Percentiles rank a stretch among this genome's conserved stretches.
phyloP scores from a whole-genome alignment of 2,113 vertebrate species.

The Grammomys surdaster region DNA sequence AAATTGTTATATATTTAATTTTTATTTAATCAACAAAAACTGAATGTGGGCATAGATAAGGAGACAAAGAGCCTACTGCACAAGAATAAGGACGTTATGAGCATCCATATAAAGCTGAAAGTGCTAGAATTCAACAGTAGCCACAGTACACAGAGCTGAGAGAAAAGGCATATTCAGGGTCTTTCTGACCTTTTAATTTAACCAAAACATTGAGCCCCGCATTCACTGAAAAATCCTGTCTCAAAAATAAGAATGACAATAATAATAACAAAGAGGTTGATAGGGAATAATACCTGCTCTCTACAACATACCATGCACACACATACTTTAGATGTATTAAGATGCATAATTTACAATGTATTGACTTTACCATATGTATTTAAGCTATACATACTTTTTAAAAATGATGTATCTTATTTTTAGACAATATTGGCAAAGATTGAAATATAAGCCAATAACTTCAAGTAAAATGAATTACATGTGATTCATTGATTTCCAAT shows the following conservation, averaged over 20 bases:
- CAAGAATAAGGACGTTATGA: not conserved
- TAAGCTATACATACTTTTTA: not conserved
- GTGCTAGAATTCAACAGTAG: not conserved
- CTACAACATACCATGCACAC: not conserved
- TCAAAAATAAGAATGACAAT: not conserved
- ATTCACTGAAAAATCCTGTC: not conserved
- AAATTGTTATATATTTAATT: slow-evolving; percentile 9
- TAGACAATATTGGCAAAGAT: not conserved
- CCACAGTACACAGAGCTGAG: not conserved
- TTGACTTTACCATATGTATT: not conserved
- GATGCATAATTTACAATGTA: not conserved
- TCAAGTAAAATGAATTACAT: not conserved
- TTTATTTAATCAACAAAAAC: not conserved
- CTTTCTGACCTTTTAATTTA: no score
- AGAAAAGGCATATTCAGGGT: not conserved
- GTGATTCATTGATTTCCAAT: not conserved
- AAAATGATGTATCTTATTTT: not conserved
- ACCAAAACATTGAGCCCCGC: not conserved
- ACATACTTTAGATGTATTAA: not conserved
- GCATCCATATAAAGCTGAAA: not conserved
- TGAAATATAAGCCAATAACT: not conserved
- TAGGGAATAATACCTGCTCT: not conserved
- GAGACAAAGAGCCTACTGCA: not conserved
- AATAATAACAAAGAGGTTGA: not conserved
- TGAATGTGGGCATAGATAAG: not conserved